Evolutionary conservation across 2,113 vertebrate genomes (phyloP), one percentile per base, ranked within the genome.

Genomic region (Melospiza melodia): DNA sequence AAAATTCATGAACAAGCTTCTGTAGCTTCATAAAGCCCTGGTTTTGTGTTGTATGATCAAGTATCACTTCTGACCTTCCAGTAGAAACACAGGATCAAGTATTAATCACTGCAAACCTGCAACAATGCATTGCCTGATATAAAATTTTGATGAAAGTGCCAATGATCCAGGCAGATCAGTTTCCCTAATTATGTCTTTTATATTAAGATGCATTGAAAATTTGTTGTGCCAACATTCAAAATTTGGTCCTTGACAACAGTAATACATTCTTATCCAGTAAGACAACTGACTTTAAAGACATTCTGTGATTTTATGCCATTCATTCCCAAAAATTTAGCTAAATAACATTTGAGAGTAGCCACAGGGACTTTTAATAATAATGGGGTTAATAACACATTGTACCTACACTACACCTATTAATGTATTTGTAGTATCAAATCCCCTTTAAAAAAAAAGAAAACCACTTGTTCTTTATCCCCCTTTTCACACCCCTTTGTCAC

Each of bases 241-340:
- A 68, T 48, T 55, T 79, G 33, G n/a, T 43, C 46, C 27, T 74
- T 54, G 14, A 51, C 37, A 81, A 35, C 0, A 73, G 28, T 22
- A 84, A 33, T 20, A 69, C 0, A 0, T 25, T 66, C 78, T 35
- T 66, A 31, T 55, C n/a, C 49, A 69, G 3, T 6, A 58, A 43
- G 11, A 57, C 0, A 2, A 61, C 6, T 37, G 25, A 87, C 80
- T 85, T 73, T 52, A 37, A 74, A 83, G 28, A 41, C 25, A 72
- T 30, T n/a, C 31, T 23, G 6, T 31, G 18, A 73, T 77, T 43
- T 84, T 69, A 33, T 19, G 21, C 17, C 33, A 11, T 44, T 69
- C 49, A 41, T 49, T 89, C 54, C 18, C 31, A 84, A 82, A 55
- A 43, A 57, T 49, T 65, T 54, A 76, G 37, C 14, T 22, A 72